Evolutionary conservation across 2,888 invertebrate species (phyloP).

Genomic region (Camptogramma bilineatum): DNA sequence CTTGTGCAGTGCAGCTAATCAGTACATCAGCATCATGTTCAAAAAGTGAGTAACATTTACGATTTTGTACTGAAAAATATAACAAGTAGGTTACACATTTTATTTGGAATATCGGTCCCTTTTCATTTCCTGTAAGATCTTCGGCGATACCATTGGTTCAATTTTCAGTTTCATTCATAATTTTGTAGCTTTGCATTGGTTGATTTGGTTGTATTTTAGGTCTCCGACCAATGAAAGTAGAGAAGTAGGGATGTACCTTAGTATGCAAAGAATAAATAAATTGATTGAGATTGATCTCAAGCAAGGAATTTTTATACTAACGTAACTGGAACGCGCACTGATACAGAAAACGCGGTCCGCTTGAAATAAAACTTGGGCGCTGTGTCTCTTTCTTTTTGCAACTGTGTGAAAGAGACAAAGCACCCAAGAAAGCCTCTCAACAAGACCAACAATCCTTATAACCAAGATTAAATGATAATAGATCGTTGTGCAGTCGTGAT

Average conservation of each 20-base stretch:
- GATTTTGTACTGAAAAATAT: slow-evolving; percentile 18
- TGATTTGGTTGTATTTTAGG: slow-evolving; percentile 17
- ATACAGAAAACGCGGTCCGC: no score
- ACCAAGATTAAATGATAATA: no score
- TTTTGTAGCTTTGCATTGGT: no score
- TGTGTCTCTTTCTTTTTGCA: no score
- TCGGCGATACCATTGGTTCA: slow-evolving; percentile 7
- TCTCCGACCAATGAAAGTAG: slow-evolving; percentile 7
- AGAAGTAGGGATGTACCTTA: slow-evolving; percentile 5
- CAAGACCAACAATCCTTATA: no score
- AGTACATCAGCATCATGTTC: slow-evolving; percentile 65
- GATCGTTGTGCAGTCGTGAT: no score
- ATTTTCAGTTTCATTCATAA: no score
- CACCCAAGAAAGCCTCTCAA: no score
- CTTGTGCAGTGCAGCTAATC: slow-evolving; percentile 16
- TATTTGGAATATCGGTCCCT: background rate
- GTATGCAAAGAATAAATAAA: background rate
- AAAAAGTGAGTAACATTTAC: slow-evolving; percentile 75
- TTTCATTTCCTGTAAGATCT: background rate
- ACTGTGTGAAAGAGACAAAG: no score
- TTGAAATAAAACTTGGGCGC: no score
- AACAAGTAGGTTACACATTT: slow-evolving; percentile 26
- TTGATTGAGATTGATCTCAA: background rate
- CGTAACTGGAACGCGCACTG: no score
- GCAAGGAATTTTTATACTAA: no score